Percentiles rank a stretch among this genome's conserved stretches.
Evolutionary conservation across 2,888 invertebrate genomes (phyloP).

Genomic region (Augochlorella aurata): DNA sequence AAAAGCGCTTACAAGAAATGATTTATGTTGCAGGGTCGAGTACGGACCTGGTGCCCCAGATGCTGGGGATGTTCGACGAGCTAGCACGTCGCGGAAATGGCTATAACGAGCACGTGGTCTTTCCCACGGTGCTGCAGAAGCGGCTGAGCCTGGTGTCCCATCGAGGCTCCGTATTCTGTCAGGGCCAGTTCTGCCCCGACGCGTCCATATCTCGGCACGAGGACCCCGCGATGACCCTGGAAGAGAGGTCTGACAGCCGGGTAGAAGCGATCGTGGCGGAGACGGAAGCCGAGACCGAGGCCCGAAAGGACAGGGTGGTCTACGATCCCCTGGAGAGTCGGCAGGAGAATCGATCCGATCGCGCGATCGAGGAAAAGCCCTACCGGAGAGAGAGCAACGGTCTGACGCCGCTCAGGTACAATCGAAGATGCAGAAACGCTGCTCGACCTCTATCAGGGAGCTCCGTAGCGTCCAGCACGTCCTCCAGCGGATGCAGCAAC

Average conservation of each 20-base stretch:
- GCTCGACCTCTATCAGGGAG: conserved; percentile 89
- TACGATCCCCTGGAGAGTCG: conserved; percentile 18
- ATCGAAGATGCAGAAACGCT: conserved; percentile 83
- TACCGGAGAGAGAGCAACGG: conserved; percentile 79
- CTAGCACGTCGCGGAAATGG: conserved; percentile 83
- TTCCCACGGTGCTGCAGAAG: conserved; percentile 75
- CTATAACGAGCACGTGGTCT: conserved; percentile 67
- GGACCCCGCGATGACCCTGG: conserved; percentile 37
- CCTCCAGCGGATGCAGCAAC: conserved; percentile 81
- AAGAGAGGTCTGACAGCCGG: conserved; percentile 8
- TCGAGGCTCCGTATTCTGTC: conserved; percentile 75
- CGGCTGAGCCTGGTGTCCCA: conserved; percentile 77
- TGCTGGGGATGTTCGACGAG: conserved; percentile 94
- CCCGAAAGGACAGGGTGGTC: conserved; percentile 32
- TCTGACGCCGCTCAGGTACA: conserved; percentile 78
- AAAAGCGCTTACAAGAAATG: not conserved
- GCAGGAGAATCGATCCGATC: conserved; percentile 25
- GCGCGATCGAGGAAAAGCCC: conserved; percentile 76
- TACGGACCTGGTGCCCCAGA: conserved; percentile 91
- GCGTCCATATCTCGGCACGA: conserved; percentile 28
- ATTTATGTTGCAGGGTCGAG: conserved; percentile 87
- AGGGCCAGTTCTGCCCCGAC: conserved; percentile 67
- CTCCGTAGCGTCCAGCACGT: conserved; percentile 88
- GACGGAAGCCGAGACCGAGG: conserved; percentile 1
- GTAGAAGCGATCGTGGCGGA: conserved; percentile 13